phyloP scores from a whole-genome alignment of 2,888 invertebrate genomes.

The Mimumesa dahlbomi region DNA sequence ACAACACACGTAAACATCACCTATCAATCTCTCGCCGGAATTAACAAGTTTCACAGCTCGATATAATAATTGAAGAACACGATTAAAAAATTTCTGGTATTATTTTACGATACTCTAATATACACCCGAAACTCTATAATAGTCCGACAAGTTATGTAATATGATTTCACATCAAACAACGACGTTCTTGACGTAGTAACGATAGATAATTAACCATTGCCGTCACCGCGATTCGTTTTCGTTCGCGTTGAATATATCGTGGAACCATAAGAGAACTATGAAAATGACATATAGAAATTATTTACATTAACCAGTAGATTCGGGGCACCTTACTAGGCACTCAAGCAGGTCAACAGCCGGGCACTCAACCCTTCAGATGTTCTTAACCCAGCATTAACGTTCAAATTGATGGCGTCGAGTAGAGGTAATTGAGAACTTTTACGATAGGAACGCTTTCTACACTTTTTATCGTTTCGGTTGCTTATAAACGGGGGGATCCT shows the following conservation, averaged over 20 bases:
- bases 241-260: neutral
- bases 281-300: neutral
- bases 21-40: no score
- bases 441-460: slow-evolving; percentile 9
- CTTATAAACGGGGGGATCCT: slow-evolving; percentile 5
- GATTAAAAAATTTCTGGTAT: no score
- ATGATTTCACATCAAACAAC: no score
- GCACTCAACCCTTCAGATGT: neutral
- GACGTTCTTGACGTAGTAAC: neutral
- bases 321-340: neutral
- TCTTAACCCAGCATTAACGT: slow-evolving; percentile 14
- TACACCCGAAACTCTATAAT: no score
- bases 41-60: no score
- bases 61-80: no score
- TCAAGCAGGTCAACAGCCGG: neutral
- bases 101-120: no score
- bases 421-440: slow-evolving; percentile 14
- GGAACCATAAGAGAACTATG: neutral
- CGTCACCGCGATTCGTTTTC: neutral
- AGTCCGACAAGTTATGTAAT: no score
- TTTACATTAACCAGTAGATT: neutral
- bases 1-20: no score
- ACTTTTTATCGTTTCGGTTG: slow-evolving; percentile 7
- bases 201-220: no score
- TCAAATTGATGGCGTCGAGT: slow-evolving; percentile 10